These are phyloP conservation scores for Lymantria monacha DNA, from an alignment of 2,888 invertebrate species.

Conservation along the genomic window DNA sequence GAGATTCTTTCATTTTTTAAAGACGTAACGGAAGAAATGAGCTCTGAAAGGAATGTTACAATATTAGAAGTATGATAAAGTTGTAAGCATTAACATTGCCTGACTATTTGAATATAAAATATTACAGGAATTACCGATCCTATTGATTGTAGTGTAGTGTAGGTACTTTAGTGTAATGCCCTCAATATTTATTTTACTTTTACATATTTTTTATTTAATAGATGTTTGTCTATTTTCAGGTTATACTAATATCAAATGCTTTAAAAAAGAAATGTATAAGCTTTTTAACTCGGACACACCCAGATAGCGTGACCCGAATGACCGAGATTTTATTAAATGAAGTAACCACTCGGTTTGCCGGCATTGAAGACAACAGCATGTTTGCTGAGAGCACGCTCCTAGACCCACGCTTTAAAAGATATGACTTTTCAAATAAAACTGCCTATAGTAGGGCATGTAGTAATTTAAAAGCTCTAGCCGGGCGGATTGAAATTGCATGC, in stretches of 20 bases:
- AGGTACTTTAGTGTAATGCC: too few species aligned
- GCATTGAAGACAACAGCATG: slow-evolving; percentile 3
- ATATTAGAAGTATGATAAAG: background rate
- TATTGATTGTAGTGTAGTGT: background rate
- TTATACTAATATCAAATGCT: background rate
- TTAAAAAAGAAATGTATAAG: background rate
- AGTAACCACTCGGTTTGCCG: background rate
- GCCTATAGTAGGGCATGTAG: too few species aligned
- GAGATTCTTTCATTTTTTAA: slow-evolving; percentile 1
- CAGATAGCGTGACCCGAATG: slow-evolving; percentile 1
- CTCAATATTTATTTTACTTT: background rate
- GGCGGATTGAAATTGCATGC: too few species aligned
- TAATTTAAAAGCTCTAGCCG: too few species aligned
- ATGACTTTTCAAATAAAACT: background rate
- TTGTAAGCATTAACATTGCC: too few species aligned
- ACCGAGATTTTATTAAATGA: background rate
- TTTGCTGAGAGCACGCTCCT: slow-evolving; percentile 1
- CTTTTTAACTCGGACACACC: background rate
- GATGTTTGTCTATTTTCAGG: background rate
- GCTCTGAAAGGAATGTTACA: slow-evolving; percentile 3
- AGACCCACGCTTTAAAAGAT: background rate
- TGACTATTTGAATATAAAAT: too few species aligned
- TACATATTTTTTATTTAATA: background rate
- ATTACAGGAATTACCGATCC: too few species aligned
- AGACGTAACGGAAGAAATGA: slow-evolving; percentile 3